These are phyloP conservation scores for Boloria euphrosyne DNA, from an alignment of 2,888 invertebrate genomes.

Conservation along the genomic window DNA sequence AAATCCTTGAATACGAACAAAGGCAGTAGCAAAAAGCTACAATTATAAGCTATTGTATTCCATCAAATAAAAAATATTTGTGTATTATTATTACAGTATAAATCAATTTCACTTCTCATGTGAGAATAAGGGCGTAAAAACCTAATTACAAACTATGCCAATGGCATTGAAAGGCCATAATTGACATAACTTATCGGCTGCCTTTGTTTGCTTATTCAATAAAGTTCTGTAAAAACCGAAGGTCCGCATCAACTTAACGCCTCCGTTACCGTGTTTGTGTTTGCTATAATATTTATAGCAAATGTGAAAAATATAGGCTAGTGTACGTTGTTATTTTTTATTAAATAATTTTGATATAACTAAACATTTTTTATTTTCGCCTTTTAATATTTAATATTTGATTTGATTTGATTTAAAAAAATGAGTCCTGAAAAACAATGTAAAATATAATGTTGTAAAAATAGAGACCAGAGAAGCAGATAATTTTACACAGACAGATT, in stretches of 20 bases:
- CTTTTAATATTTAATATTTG: background rate
- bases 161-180: no score
- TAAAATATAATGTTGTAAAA: no score
- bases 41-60: background rate
- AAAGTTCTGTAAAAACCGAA: constrained; percentile 2
- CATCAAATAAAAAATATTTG: no score
- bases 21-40: constrained; percentile 16
- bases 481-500: no score
- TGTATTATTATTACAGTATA: no score
- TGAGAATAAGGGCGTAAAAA: no score
- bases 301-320: constrained; percentile 46
- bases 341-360: constrained; percentile 26
- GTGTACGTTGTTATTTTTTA: constrained; percentile 44
- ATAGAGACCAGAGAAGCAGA: no score
- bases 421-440: no score
- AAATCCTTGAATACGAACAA: constrained; percentile 24
- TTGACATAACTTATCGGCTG: background rate
- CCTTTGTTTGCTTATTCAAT: constrained; percentile 16
- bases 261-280: constrained; percentile 31
- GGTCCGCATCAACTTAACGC: constrained; percentile 12
- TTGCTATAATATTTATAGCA: constrained; percentile 79
- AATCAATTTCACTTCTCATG: no score
- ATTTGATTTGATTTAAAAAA: no score
- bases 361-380: constrained; percentile 5
- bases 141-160: no score